Percentiles rank a stretch among this genome's conserved stretches.
Evolutionary conservation across 2,888 invertebrate genomes (phyloP).

Genomic region (Deroplatys truncata): DNA sequence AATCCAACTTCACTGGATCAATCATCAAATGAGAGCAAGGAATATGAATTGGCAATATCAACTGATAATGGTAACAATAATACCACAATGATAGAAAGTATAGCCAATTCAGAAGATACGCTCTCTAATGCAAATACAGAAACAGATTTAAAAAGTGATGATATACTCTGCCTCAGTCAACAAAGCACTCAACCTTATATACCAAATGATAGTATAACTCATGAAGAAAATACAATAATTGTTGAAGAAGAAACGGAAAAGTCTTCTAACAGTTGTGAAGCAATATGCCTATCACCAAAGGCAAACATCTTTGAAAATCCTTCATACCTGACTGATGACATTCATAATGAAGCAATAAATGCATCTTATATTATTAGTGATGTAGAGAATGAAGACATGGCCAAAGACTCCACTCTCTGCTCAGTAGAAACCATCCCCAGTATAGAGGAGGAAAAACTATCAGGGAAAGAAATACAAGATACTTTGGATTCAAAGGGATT

Average conservation of each 20-base stretch:
- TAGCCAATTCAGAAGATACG: background rate
- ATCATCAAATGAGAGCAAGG: background rate
- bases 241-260: background rate
- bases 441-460: background rate
- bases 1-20: background rate
- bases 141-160: background rate
- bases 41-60: background rate
- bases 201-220: background rate
- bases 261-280: background rate
- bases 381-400: background rate
- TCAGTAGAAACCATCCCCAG: background rate
- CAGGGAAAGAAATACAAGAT: background rate
- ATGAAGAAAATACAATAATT: background rate
- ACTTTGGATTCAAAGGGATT: background rate
- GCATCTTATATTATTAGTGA: no score
- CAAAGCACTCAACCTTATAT: background rate
- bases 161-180: background rate
- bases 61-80: background rate
- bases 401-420: background rate
- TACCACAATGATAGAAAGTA: background rate
- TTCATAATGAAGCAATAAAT: background rate
- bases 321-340: background rate
- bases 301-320: background rate
- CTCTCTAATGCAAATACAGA: background rate
- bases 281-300: background rate